A percentile compares a stretch with the other conserved stretches of the same genome.
Evolutionary conservation across 2,797 vertebrate species (phyloP).

Genomic region (Epinephelus awoara): DNA sequence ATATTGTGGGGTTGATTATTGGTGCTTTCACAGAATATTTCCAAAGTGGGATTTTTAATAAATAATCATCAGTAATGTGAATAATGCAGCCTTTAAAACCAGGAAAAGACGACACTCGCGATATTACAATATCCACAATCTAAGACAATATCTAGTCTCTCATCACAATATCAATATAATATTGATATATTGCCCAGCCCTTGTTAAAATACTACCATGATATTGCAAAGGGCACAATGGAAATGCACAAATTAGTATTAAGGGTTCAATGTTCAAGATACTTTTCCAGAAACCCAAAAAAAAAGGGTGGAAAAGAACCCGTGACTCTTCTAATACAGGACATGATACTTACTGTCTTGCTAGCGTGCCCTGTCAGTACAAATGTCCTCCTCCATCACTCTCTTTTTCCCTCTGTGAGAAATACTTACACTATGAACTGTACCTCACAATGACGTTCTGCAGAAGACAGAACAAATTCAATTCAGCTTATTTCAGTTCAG

Average conservation of each 20-base stretch:
- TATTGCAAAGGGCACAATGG: neutral
- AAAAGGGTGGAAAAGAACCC: constrained; percentile 12
- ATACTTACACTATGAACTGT: constrained; percentile 12
- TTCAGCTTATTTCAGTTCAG: constrained; percentile 45
- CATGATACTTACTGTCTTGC: neutral
- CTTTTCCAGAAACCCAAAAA: neutral
- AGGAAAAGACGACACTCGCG: too few relatives aligned
- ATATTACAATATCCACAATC: too few relatives aligned
- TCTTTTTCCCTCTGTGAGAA: constrained; percentile 3
- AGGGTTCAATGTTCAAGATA: neutral
- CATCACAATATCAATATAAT: too few relatives aligned
- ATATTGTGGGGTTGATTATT: too few relatives aligned
- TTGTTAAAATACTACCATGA: neutral
- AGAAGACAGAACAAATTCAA: constrained; percentile 48
- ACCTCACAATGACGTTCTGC: constrained; percentile 6
- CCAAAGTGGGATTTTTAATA: too few relatives aligned
- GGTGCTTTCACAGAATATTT: too few relatives aligned
- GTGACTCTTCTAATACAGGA: neutral
- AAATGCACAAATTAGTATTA: neutral
- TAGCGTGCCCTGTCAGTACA: neutral
- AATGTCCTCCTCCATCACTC: constrained; percentile 14
- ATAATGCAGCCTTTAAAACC: too few relatives aligned
- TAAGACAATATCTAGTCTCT: too few relatives aligned
- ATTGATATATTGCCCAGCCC: too few relatives aligned
- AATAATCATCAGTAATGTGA: too few relatives aligned